Evolutionary conservation across 2,888 invertebrate genomes (phyloP), one percentile per base, ranked within the genome.

Genomic region (Latrodectus elegans): DNA sequence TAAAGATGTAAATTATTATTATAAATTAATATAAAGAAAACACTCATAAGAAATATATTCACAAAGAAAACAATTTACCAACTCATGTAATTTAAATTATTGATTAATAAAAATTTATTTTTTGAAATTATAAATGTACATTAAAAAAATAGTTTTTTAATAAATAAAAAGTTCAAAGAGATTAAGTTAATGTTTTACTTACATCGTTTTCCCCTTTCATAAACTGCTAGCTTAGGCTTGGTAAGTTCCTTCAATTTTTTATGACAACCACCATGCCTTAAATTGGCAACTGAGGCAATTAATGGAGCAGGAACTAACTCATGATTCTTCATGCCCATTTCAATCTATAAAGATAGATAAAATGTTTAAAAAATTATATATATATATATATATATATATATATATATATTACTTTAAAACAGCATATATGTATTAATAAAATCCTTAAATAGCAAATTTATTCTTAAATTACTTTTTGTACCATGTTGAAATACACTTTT

Each of bases 271-370:
- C 99, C 99, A 90, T 96, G 95, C 90, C 96, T 95, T 0, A 99
- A 94, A 92, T 97, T 97, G 8, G 99, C 98, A 91, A 99, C 97
- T 8, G 97, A 95, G 1, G 98, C 97, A 8, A 96, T 95, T 70
- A 99, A 93, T 0, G 96, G 94, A 0, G 95, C 95, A 0, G 99
- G 98, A 0, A 99, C 99, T 8, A 99, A 92, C 92, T 99, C 99
- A 92, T 99, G 99, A 92, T 99, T 99, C 92, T 98, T 99, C 98
- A 99, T 98, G n/a, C 99, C 99, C 98, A 99, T 99, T 94, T 99
- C 99, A 91, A 99, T 96, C 97, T 97, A 75, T 22, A 68, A 82
- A 51, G 11, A 12, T 10, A n/a, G 14, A 89, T 93, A 81, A 65
- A 51, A 49, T 26, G 51, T 15, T 49, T 14, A 26, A 78, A 11